Percentiles rank a stretch among this genome's conserved stretches.
Evolutionary conservation across 2,797 vertebrate genomes (phyloP).

Genomic region (Apogon talboti): DNA sequence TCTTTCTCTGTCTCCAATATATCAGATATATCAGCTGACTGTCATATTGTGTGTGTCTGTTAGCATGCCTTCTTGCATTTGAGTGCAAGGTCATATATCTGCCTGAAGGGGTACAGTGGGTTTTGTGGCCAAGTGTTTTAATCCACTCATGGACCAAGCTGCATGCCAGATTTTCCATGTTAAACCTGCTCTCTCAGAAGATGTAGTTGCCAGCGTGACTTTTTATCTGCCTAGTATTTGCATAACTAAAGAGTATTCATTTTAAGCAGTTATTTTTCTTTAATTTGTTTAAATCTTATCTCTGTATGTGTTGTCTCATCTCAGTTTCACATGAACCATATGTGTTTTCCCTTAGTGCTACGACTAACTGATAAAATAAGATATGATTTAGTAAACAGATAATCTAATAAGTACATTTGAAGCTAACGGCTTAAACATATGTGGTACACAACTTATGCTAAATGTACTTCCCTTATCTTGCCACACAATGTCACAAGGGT

Average conservation of each 20-base stretch:
- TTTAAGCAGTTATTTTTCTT: conserved; percentile 16
- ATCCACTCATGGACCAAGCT: conserved; percentile 48
- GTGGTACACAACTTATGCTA: conserved; percentile 3
- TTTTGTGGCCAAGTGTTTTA: conserved; percentile 50
- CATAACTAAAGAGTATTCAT: conserved; percentile 38
- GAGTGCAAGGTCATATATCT: conserved; percentile 55
- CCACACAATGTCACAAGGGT: conserved; percentile 16
- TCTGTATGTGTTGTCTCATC: conserved; percentile 20
- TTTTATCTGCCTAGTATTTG: conserved; percentile 50
- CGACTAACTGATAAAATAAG: conserved; percentile 19
- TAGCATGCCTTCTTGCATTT: conserved; percentile 48
- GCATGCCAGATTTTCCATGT: conserved; percentile 28
- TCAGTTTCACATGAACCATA: conserved; percentile 41
- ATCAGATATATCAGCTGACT: conserved; percentile 84
- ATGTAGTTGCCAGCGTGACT: conserved; percentile 28
- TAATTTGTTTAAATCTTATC: conserved; percentile 24
- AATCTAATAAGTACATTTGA: neutral
- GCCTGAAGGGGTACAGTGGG: conserved; percentile 50
- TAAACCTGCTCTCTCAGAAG: conserved; percentile 35
- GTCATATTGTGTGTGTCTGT: conserved; percentile 73
- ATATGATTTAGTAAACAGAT: neutral
- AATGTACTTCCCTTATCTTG: conserved; percentile 3
- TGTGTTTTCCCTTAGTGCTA: conserved; percentile 28
- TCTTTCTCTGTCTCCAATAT: conserved; percentile 35
- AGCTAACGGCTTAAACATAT: neutral